Evolutionary conservation across 1,140 invertebrate species (phyloP).

Genomic region (Diachasma alloeum): DNA sequence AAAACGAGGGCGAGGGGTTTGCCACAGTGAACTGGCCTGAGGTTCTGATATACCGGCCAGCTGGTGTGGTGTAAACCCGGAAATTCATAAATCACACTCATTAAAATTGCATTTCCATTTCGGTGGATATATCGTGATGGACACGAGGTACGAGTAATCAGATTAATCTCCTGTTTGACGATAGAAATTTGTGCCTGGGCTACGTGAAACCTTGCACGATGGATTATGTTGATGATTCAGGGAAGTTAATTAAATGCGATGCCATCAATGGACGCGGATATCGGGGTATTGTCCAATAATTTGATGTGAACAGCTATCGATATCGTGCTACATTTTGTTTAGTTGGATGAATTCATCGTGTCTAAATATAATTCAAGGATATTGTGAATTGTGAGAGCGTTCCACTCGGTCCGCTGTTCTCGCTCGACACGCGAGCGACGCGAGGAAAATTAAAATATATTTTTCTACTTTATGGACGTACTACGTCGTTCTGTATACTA

Average conservation of each 20-base stretch:
- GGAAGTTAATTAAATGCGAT: background rate
- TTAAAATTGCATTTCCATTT: background rate
- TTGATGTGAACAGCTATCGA: background rate
- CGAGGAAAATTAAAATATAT: slow-evolving; percentile 1
- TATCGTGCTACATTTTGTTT: background rate
- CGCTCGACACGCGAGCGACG: background rate
- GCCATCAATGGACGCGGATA: background rate
- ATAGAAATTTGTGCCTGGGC: too few relatives aligned
- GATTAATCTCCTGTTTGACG: background rate
- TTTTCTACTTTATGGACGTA: background rate
- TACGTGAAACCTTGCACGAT: background rate
- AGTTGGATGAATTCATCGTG: background rate
- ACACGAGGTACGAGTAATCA: background rate
- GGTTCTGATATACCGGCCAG: background rate
- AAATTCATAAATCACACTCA: slow-evolving; percentile 1
- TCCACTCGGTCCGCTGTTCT: background rate
- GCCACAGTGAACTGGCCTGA: background rate
- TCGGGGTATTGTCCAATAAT: background rate
- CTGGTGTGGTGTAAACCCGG: background rate
- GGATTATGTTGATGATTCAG: background rate
- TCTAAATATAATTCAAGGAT: background rate
- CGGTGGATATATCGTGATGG: background rate
- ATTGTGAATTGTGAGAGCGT: background rate
- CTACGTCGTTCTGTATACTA: background rate
- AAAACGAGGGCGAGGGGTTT: background rate